A percentile compares a stretch with the other conserved stretches of the same genome.
These are phyloP conservation scores for Erynnis tages DNA, from an alignment of 2,888 invertebrate species.

Conservation along the genomic window DNA sequence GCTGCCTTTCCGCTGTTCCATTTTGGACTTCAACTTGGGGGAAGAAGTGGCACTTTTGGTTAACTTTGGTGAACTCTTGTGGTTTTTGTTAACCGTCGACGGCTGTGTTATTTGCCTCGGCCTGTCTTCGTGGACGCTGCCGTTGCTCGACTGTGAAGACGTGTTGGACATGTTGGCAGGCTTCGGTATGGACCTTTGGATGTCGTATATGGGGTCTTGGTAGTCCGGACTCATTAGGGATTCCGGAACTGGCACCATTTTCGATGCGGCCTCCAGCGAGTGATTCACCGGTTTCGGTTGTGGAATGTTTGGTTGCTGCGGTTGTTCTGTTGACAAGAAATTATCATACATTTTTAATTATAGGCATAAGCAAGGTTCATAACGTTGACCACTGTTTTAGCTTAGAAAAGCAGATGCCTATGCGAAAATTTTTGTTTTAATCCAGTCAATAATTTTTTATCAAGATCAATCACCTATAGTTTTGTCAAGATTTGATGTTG, in stretches of 20 bases:
- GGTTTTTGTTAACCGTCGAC: conserved; percentile 41
- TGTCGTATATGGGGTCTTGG: conserved; percentile 76
- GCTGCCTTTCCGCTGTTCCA: conserved; percentile 71
- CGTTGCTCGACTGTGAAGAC: conserved; percentile 64
- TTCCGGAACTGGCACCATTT: conserved; percentile 93
- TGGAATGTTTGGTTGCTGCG: background rate
- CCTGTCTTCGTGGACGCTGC: conserved; percentile 59
- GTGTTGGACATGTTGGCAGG: conserved; percentile 47
- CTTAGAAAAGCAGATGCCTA: no score
- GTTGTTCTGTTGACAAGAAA: conserved; percentile 24
- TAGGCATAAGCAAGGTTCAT: no score
- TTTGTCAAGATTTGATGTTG: no score
- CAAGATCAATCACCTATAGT: no score
- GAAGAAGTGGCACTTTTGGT: conserved; percentile 73
- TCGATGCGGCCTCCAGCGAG: conserved; percentile 90
- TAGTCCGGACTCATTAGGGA: conserved; percentile 93
- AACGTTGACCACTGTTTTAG: no score
- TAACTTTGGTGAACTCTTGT: conserved; percentile 68
- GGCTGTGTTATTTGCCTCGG: conserved; percentile 37
- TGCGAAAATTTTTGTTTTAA: no score
- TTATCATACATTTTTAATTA: no score
- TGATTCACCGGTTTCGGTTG: conserved; percentile 60
- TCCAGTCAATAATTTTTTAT: no score
- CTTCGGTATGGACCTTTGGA: conserved; percentile 63
- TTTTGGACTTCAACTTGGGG: conserved; percentile 65